phyloP scores from a whole-genome alignment of 2,113 vertebrate genomes.

The Guaruba guarouba region DNA sequence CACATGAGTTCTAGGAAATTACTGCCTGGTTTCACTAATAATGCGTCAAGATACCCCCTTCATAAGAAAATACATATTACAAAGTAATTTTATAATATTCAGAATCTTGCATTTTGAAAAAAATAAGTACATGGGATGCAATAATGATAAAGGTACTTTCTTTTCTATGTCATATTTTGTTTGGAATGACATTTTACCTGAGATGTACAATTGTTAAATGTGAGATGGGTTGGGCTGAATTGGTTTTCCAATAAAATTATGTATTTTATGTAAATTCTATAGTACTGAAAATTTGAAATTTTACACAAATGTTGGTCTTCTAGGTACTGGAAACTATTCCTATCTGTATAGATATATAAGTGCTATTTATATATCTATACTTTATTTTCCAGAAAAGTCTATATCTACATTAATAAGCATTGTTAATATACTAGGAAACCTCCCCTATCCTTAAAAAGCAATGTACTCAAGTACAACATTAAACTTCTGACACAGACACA shows the following conservation, averaged over 20 bases:
- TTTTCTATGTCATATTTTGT: background rate
- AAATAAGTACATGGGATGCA: background rate
- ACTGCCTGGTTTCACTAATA: conserved; percentile 11
- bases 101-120: background rate
- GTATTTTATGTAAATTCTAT: background rate
- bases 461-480: conserved; percentile 52
- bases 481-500: conserved; percentile 57
- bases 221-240: background rate
- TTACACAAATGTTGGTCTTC: background rate
- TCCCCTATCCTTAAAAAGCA: conserved; percentile 39
- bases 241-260: background rate
- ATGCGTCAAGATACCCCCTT: conserved; percentile 39
- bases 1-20: conserved; percentile 34
- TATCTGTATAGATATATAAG: conserved; percentile 35
- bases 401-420: conserved; percentile 9
- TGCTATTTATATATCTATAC: conserved; percentile 11
- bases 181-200: conserved; percentile 46
- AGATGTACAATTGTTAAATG: conserved; percentile 36
- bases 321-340: background rate
- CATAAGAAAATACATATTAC: conserved; percentile 40
- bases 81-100: conserved; percentile 16
- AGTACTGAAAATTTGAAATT: background rate
- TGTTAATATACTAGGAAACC: conserved; percentile 1
- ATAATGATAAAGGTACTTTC: background rate
- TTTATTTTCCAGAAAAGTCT: conserved; percentile 16